A percentile compares a stretch with the other conserved stretches of the same genome.
These are phyloP conservation scores for Lampropteryx suffumata DNA, from an alignment of 2,888 invertebrate genomes.

Conservation along the genomic window DNA sequence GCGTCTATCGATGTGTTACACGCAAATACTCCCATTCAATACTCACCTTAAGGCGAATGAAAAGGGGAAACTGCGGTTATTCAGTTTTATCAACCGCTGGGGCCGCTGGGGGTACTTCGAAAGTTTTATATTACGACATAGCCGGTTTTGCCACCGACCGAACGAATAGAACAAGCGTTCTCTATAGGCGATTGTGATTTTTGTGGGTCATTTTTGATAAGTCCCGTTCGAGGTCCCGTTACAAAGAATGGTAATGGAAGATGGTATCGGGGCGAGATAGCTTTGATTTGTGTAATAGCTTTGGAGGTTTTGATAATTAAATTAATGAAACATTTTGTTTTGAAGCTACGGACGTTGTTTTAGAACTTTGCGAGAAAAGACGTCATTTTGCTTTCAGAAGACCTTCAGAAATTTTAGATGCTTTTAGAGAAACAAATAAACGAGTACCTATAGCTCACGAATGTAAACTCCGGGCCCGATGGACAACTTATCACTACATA, in stretches of 20 bases:
- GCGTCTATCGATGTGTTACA: conserved; percentile 19
- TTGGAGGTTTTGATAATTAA: not conserved
- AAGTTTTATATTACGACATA: conserved; percentile 46
- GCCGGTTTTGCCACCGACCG: conserved; percentile 29
- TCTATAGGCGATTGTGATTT: conserved; percentile 24
- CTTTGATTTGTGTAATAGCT: conserved; percentile 8
- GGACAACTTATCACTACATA: too few relatives aligned
- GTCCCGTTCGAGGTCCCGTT: conserved; percentile 16
- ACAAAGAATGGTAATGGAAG: conserved; percentile 17
- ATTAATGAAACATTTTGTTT: too few relatives aligned
- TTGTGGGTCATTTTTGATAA: conserved; percentile 23
- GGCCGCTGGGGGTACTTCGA: conserved; percentile 36
- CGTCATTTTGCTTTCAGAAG: too few relatives aligned
- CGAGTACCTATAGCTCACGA: too few relatives aligned
- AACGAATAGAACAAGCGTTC: conserved; percentile 21
- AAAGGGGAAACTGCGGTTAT: conserved; percentile 26
- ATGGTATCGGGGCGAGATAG: conserved; percentile 10
- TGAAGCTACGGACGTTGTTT: too few relatives aligned
- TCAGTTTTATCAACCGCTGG: conserved; percentile 34
- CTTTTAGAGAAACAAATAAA: too few relatives aligned
- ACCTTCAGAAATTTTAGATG: too few relatives aligned
- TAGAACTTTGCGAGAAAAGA: too few relatives aligned
- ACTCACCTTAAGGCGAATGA: conserved; percentile 28
- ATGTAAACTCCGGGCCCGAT: too few relatives aligned
- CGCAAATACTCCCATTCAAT: conserved; percentile 24